Base-by-base conservation (phyloP, 1,140 invertebrate species). In the Pogonomyrmex barbatus region DNA sequence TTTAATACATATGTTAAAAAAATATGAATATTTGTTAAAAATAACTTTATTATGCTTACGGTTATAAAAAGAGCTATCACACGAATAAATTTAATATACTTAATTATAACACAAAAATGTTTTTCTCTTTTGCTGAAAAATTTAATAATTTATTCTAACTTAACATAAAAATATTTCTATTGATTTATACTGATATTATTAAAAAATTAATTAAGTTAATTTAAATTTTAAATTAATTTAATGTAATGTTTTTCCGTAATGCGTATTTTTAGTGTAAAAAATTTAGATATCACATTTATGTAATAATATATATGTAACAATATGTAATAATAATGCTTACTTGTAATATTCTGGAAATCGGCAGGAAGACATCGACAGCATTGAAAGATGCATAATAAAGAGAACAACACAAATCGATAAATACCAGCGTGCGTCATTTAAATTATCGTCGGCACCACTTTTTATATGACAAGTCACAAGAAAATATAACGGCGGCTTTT, bases 311-410 rank as follows among this genome's bases (percentile, higher is more conserved):
- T 24, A 24, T 24, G 24, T 24, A 24, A 24, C 24, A 24, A 24
- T 24, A 24, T 24, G 24, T 24, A 24, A 24, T 24, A 24, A 73
- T 36, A 73, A 83, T 39, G 17, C 86, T 87, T 30, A 88, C 89
- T 10, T 8, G 45, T 50, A 33, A 3, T 4, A 3, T 3, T 54
- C 39, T n/a, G 9, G 1, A 8, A 33, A 24, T 78, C 42, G 10
- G 39, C 0, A 14, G 71, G 52, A 8, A 77, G 4, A 14, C 42
- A 52, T 10, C 33, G 30, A 12, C 17, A 39, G 10, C 36, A 42
- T 17, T 33, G 77, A 24, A 56, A 2, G 2, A 39, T 36, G 33
- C 30, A 82, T 0, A 82, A 10, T 2, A 76, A 12, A n/a, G 3
- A 58, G 1, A 84, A 14, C 3, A 67, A 9, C 17, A 89, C 42